Percentiles rank a stretch among this genome's conserved stretches.
Conservation (phyloP, 2,113 vertebrate species). For the Elachura formosa region DNA sequence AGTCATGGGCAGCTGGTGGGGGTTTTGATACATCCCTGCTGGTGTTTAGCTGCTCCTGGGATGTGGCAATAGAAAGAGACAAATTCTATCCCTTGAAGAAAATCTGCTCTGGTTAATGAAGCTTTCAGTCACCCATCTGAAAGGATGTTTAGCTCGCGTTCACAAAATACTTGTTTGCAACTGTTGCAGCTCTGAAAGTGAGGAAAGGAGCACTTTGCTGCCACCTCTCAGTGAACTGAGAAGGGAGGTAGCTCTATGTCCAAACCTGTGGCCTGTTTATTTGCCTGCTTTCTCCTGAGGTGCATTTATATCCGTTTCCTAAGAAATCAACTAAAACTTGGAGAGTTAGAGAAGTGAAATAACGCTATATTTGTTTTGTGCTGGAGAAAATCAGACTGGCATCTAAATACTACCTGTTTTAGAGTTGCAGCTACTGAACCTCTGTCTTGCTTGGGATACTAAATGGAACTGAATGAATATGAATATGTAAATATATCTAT, state of each 20-base stretch:
- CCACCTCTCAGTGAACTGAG: not conserved
- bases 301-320: not conserved
- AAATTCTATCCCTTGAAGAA: not conserved
- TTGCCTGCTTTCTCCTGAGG: not conserved
- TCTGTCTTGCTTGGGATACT: not conserved
- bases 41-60: not conserved
- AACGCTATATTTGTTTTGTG: fast-evolving
- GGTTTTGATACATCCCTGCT: not conserved
- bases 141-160: not conserved
- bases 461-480: not conserved
- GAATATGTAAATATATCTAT: not conserved
- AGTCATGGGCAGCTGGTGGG: not conserved
- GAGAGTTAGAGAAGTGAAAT: not conserved
- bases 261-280: not conserved
- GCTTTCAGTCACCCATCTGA: not conserved
- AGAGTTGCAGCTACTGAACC: not conserved
- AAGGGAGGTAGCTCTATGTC: not conserved
- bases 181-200: not conserved
- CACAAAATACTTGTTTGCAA: not conserved
- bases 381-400: not conserved
- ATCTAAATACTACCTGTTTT: not conserved
- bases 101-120: not conserved
- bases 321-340: not conserved
- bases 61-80: not conserved
- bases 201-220: slow-evolving; percentile 21